Evolutionary conservation across 2,888 invertebrate species (phyloP).

Genomic region (Pegoplata infirma): DNA sequence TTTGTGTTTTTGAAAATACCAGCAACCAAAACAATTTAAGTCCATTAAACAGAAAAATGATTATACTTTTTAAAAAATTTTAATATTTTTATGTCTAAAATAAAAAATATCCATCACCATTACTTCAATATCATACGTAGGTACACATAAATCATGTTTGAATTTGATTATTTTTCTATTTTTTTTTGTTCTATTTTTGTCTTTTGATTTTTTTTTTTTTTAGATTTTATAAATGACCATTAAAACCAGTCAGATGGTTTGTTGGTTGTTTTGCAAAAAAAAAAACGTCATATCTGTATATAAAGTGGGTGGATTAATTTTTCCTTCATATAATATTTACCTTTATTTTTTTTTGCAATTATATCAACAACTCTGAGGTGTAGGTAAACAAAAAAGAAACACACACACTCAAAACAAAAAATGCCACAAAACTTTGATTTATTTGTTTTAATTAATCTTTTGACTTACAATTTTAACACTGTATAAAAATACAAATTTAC

Average conservation of each 20-base stretch:
- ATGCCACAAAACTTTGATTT: conserved; percentile 6
- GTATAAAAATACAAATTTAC: no score
- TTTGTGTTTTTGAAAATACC: no score
- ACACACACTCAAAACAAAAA: background rate
- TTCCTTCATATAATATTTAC: background rate
- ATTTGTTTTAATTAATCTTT: conserved; percentile 23
- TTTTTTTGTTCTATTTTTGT: background rate
- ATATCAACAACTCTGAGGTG: no score
- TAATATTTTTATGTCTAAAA: no score
- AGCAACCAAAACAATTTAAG: no score
- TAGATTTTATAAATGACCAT: background rate
- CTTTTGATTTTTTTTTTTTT: background rate
- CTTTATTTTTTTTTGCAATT: conserved; percentile 1
- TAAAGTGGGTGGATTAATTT: background rate
- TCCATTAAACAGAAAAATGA: no score
- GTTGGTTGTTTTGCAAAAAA: no score
- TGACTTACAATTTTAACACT: conserved; percentile 3
- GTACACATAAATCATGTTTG: background rate
- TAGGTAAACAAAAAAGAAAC: background rate
- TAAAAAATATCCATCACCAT: background rate
- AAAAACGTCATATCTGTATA: background rate
- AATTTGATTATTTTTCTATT: background rate
- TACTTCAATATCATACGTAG: background rate
- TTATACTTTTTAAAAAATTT: no score
- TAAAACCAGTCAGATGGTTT: background rate